Conservation (phyloP, 2,113 vertebrate species). For the Neolamprologus falcicula region DNA sequence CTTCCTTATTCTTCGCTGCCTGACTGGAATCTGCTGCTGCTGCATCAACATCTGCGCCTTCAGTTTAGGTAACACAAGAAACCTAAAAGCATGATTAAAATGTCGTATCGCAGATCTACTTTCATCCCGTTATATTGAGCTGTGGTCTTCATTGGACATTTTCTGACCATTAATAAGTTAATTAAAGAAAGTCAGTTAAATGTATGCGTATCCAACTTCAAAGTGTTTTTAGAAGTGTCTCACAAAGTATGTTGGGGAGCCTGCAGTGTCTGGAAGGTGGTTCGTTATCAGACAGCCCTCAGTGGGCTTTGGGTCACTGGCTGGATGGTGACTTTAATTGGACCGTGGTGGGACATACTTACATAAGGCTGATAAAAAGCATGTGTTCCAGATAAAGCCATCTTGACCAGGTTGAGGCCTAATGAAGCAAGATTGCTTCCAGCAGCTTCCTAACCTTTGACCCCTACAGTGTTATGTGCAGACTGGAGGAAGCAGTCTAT, state of each 20-base stretch:
- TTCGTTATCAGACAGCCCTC: neutral
- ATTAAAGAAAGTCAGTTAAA: neutral
- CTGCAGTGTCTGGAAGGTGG: neutral
- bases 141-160: neutral
- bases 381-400: neutral
- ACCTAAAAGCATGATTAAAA: neutral
- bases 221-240: neutral
- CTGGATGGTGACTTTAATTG: neutral
- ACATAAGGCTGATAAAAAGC: neutral
- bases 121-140: neutral
- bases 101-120: neutral
- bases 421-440: neutral
- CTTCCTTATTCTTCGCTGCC: conserved; percentile 57
- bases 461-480: neutral
- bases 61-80: conserved; percentile 56
- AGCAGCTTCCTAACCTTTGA: neutral
- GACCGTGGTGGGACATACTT: neutral
- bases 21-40: conserved; percentile 58
- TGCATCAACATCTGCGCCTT: conserved; percentile 63
- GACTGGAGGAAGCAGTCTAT: neutral
- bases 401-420: neutral
- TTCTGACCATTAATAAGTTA: neutral
- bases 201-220: neutral
- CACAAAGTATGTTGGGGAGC: neutral
- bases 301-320: neutral